A percentile compares a stretch with the other conserved stretches of the same genome.
Conservation (phyloP, 1,140 invertebrate genomes). For the Octopus sinensis region DNA sequence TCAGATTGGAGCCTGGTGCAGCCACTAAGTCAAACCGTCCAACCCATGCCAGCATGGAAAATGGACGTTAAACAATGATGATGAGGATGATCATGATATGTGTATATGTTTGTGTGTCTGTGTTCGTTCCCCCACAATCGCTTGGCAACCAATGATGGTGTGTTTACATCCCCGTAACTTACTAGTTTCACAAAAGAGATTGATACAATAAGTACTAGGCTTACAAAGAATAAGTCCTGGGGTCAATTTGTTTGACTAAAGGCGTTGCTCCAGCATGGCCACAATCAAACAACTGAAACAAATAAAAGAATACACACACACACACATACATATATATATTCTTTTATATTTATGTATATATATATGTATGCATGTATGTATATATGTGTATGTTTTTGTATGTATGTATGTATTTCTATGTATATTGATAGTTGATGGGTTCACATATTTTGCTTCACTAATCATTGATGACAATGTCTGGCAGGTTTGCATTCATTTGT, state of each 20-base stretch:
- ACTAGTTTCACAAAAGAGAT: not conserved
- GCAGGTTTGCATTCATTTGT: not conserved
- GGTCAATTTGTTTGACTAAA: not conserved
- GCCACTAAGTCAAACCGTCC: too few relatives aligned
- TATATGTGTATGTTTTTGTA: not conserved
- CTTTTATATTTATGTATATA: not conserved
- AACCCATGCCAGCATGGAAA: too few relatives aligned
- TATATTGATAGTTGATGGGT: not conserved
- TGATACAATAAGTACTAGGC: not conserved
- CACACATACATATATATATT: not conserved
- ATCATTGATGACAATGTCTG: not conserved
- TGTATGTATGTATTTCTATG: not conserved
- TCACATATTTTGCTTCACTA: not conserved
- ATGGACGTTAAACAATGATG: too few relatives aligned
- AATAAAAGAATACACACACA: not conserved
- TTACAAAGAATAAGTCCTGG: not conserved
- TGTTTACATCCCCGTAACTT: not conserved
- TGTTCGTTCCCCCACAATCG: not conserved
- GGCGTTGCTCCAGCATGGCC: not conserved
- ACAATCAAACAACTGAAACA: not conserved
- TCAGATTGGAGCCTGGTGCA: too few relatives aligned
- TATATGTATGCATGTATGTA: not conserved
- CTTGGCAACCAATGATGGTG: not conserved
- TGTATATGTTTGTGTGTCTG: not conserved
- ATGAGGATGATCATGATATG: too few relatives aligned